Base-by-base conservation (phyloP, 2,888 invertebrate genomes). In the Ormyrus rosae region DNA sequence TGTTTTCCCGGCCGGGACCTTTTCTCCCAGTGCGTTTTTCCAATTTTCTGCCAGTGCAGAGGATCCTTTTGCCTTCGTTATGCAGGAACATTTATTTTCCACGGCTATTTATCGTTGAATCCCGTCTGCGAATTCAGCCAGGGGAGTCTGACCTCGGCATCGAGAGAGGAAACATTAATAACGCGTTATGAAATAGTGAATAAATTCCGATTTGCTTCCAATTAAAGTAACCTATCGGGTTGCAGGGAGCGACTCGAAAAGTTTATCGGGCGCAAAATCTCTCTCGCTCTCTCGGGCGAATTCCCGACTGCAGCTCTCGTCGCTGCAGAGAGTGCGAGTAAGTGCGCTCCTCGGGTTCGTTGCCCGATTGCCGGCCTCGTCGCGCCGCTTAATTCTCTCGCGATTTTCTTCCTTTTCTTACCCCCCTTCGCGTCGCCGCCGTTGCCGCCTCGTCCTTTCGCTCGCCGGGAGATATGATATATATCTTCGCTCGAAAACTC, bases 331-430 rank as follows among this genome's bases (percentile, higher is more conserved):
- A 55, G 51, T 6, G 45, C 63, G 11, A 9, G 63, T 48, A 11
- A 4, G 1, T n/a, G 19, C 46, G 63, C 10, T 8, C 48, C 69
- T 56, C 55, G 80, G 56, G 80, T 75, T 80, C 80, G 75, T 71
- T 80, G 80, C 13, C 80, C 80, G 76, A 76, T 74, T 79, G 77
- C 71, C 60, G 56, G 51, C 63, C 64, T 46, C 68, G 58, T 60
- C 69, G 69, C 63, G 56, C 69, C 68, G 55, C 76, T 69, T 69
- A 19, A 53, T 55, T 65, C 61, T 64, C 46, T 60, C 61, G 10
- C 50, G 6, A 34, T 70, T 56, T 48, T 50, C 45, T 50, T 48
- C 34, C 51, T 45, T 55, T 19, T 56, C 56, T 64, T 51, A 58
- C 58, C 72, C 72, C 50, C n/a, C 8, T 10, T 46, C 56, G 46